Percentiles rank a stretch among this genome's conserved stretches.
Evolutionary conservation across 1,140 invertebrate genomes (phyloP).

Genomic region (Papilio helenus): DNA sequence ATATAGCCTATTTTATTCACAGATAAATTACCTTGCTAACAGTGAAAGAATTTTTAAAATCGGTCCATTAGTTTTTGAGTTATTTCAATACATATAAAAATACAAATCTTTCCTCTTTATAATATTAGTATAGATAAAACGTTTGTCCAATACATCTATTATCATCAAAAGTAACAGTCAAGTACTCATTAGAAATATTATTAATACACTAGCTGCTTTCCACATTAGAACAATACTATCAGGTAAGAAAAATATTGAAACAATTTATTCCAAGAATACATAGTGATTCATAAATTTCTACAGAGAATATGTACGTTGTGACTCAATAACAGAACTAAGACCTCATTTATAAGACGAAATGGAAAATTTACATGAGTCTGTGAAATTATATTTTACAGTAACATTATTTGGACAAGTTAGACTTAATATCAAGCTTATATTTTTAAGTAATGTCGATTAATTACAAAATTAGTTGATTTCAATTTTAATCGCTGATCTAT

Average conservation of each 20-base stretch:
- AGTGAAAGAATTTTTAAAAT: no score
- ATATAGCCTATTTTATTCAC: no score
- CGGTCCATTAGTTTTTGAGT: no score
- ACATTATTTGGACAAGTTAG: not conserved
- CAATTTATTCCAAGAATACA: slow-evolving; percentile 41
- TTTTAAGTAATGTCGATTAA: no score
- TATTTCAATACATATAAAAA: no score
- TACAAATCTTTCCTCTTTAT: no score
- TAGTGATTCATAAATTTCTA: slow-evolving; percentile 36
- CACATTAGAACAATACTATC: not conserved
- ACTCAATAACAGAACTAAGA: not conserved
- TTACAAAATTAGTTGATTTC: no score
- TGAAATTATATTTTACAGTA: slow-evolving; percentile 9
- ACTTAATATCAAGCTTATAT: not conserved
- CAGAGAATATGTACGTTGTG: slow-evolving; percentile 6
- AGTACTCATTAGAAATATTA: not conserved
- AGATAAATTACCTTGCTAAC: no score
- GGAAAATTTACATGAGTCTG: not conserved
- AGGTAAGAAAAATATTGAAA: not conserved
- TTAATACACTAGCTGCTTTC: no score
- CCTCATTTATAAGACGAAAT: not conserved
- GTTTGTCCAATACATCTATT: no score
- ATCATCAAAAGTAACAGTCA: not conserved
- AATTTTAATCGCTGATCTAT: no score
- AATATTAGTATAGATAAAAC: no score